Conservation (phyloP, 2,113 vertebrate species). For the Myocastor coypus region DNA sequence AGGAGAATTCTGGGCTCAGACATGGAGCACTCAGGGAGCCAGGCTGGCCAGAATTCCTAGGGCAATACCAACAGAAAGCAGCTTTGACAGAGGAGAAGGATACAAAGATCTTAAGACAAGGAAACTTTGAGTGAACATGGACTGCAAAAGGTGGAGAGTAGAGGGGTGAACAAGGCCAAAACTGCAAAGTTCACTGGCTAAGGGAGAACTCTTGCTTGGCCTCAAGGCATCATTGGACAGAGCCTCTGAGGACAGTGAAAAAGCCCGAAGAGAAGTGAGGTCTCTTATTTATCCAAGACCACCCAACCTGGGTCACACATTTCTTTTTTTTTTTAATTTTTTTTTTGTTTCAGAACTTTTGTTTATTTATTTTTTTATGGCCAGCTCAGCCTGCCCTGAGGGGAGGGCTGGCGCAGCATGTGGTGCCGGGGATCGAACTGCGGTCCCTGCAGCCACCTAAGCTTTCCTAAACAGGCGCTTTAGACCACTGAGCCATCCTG, state of each 20-base stretch:
- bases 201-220: neutral
- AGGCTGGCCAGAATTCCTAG: neutral
- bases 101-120: neutral
- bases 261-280: neutral
- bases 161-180: neutral
- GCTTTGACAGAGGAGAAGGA: too few species aligned
- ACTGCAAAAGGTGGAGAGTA: neutral
- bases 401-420: too few species aligned
- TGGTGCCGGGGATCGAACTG: too few species aligned
- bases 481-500: too few species aligned
- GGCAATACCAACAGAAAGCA: neutral
- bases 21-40: neutral
- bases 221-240: neutral
- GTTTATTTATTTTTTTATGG: too few species aligned
- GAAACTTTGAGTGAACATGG: neutral
- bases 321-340: too few species aligned
- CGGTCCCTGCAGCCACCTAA: too few species aligned
- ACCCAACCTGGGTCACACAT: neutral
- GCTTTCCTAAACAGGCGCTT: too few species aligned
- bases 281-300: neutral
- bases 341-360: too few species aligned
- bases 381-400: too few species aligned
- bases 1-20: neutral
- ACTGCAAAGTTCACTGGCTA: neutral
- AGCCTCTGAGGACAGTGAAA: neutral